A percentile compares a stretch with the other conserved stretches of the same genome.
Conservation (phyloP, 2,888 invertebrate species). For the Netelia inedita region DNA sequence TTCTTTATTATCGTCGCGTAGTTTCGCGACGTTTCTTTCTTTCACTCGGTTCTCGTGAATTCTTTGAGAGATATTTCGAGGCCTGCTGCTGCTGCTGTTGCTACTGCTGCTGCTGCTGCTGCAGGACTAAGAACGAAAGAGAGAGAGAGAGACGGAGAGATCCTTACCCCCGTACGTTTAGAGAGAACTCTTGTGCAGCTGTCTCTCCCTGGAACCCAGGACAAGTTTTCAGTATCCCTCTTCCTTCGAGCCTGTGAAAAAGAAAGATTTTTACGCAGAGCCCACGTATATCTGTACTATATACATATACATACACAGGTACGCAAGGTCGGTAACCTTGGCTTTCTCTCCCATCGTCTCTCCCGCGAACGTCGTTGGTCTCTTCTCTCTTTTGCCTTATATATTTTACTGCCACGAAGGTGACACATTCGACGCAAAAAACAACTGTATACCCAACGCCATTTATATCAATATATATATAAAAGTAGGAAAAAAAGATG, state of each 20-base stretch:
- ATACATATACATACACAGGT: slow-evolving; percentile 28
- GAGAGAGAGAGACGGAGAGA: slow-evolving; percentile 24
- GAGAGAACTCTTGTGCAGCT: slow-evolving; percentile 51
- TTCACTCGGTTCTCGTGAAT: slow-evolving; percentile 39
- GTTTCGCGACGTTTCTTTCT: neutral
- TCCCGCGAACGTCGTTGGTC: slow-evolving; percentile 45
- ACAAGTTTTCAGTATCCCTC: slow-evolving; percentile 57
- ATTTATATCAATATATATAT: neutral
- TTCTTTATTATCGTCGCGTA: neutral
- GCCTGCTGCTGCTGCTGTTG: slow-evolving; percentile 5
- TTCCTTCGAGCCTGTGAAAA: slow-evolving; percentile 29
- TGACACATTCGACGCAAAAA: slow-evolving; percentile 62
- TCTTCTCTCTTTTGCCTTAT: slow-evolving; percentile 68
- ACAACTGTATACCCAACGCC: slow-evolving; percentile 33
- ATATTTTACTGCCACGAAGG: slow-evolving; percentile 54
- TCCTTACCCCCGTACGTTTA: slow-evolving; percentile 33
- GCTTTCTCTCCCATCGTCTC: slow-evolving; percentile 68
- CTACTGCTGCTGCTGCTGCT: slow-evolving; percentile 38
- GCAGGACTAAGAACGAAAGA: slow-evolving; percentile 27
- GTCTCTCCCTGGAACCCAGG: slow-evolving; percentile 54
- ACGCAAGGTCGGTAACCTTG: slow-evolving; percentile 69
- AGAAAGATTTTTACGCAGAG: slow-evolving; percentile 56
- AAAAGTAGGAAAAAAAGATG: slow-evolving; percentile 22
- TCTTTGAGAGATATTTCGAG: slow-evolving; percentile 57
- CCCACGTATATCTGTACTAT: slow-evolving; percentile 23